phyloP scores from a whole-genome alignment of 1,140 invertebrate species.

The Lepidurus couesii region DNA sequence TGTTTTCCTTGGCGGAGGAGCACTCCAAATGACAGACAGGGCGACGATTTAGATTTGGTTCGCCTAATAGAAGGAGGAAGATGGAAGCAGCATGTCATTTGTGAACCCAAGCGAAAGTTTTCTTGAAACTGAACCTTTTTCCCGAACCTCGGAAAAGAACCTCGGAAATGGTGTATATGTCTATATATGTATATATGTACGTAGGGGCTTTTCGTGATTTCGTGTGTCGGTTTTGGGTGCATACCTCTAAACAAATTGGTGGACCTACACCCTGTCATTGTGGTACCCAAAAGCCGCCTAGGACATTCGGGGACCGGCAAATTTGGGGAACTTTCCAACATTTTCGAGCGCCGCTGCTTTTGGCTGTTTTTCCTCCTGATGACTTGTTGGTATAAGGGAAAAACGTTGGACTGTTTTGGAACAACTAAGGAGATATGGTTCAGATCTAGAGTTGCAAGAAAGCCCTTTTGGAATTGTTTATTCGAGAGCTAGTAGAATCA shows the following conservation, averaged over 20 bases:
- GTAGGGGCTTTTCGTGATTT: background rate
- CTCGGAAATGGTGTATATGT: background rate
- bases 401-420: no score
- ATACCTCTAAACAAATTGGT: constrained; percentile 3
- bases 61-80: background rate
- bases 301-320: background rate
- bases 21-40: constrained; percentile 9
- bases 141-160: no score
- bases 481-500: no score
- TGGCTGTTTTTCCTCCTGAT: background rate
- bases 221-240: background rate
- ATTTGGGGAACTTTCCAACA: background rate
- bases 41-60: constrained; percentile 5
- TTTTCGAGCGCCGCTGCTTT: background rate
- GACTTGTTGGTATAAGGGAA: background rate
- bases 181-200: background rate
- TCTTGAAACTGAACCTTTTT: no score
- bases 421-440: no score
- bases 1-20: constrained; percentile 18
- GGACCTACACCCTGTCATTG: background rate
- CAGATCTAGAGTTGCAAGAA: no score
- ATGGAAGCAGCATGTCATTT: constrained; percentile 3
- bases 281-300: constrained; percentile 1
- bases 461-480: no score
- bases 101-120: no score